Evolutionary conservation across 2,113 vertebrate genomes (phyloP).

Genomic region (Peromyscus californicus): DNA sequence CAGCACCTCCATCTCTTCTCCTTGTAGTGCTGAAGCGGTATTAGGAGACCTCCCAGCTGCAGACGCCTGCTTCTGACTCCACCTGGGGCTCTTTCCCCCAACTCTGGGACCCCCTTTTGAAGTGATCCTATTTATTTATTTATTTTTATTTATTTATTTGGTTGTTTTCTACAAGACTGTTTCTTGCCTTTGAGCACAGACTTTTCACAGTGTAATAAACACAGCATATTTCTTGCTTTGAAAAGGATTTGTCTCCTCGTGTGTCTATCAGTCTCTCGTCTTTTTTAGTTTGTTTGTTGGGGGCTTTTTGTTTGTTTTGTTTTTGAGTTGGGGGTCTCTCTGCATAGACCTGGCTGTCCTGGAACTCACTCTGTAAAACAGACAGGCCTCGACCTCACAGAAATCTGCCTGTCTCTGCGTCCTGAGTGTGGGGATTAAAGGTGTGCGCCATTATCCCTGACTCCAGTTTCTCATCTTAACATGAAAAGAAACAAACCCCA

Average conservation of each 20-base stretch:
- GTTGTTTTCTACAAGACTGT: slow-evolving; percentile 54
- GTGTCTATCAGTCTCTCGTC: background rate
- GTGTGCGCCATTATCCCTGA: background rate
- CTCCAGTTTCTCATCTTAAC: background rate
- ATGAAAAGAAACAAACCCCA: background rate
- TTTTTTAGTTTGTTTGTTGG: background rate
- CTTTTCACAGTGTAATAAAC: slow-evolving; percentile 62
- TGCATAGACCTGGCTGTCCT: background rate
- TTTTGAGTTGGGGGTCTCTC: background rate
- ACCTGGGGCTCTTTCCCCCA: background rate
- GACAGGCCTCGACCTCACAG: background rate
- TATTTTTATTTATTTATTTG: slow-evolving; percentile 64
- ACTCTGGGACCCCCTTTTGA: background rate
- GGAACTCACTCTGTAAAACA: background rate
- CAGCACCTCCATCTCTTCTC: background rate
- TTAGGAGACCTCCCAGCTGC: background rate
- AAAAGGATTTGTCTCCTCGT: background rate
- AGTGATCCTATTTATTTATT: slow-evolving; percentile 63
- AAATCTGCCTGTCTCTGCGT: background rate
- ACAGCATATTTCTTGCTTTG: background rate
- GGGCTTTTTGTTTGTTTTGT: background rate
- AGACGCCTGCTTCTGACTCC: background rate
- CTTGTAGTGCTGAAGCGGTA: background rate
- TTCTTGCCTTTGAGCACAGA: slow-evolving; percentile 41
- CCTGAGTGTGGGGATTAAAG: background rate